phyloP scores from a whole-genome alignment of 1,140 invertebrate genomes.

The Sminthurinus signatus region DNA sequence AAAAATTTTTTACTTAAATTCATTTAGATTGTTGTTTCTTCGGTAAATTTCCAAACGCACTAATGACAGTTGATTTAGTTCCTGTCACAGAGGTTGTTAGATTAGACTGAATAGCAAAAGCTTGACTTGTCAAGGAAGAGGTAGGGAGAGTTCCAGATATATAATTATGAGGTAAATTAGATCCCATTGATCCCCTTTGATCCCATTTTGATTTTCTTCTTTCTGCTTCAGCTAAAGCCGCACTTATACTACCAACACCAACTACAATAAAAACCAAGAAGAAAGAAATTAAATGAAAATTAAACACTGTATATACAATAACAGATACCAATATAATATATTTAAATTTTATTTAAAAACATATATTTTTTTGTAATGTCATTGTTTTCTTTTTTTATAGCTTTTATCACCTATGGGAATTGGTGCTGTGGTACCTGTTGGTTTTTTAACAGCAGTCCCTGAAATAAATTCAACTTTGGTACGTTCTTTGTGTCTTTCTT shows the following conservation, averaged over 20 bases:
- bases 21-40: conserved; percentile 49
- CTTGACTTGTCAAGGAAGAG: conserved; percentile 50
- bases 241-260: background rate
- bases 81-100: conserved; percentile 70
- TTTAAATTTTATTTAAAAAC: no score
- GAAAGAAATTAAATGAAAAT: no score
- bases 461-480: conserved; percentile 81
- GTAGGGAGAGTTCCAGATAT: no score
- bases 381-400: no score
- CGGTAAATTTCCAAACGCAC: conserved; percentile 76
- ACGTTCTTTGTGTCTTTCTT: conserved; percentile 78
- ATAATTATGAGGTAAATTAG: background rate
- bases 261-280: conserved; percentile 2
- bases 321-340: no score
- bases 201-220: conserved; percentile 86
- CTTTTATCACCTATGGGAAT: background rate
- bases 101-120: conserved; percentile 55
- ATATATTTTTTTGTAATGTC: no score
- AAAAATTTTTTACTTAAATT: background rate
- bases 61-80: conserved; percentile 79
- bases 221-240: conserved; percentile 54
- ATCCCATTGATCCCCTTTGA: conserved; percentile 56
- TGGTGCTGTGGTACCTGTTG: background rate
- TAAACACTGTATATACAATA: no score
- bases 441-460: conserved; percentile 67